A percentile compares a stretch with the other conserved stretches of the same genome.
Evolutionary conservation across 2,888 invertebrate species (phyloP).

Genomic region (Drosophila monieri): DNA sequence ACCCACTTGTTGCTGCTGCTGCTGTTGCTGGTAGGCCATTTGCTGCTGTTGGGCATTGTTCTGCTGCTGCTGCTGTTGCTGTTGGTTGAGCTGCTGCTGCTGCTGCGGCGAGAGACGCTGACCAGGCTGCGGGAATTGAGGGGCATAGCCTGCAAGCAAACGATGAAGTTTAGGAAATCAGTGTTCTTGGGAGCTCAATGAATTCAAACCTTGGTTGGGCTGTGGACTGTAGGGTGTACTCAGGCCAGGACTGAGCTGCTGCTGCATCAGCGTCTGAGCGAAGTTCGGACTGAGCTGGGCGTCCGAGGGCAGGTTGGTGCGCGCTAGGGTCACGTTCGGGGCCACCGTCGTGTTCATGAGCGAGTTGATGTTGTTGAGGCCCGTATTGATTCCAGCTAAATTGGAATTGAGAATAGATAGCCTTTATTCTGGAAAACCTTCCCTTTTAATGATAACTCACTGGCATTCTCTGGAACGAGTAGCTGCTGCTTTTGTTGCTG

Average conservation of each 20-base stretch:
- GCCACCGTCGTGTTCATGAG: conserved; percentile 92
- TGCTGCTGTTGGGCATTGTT: conserved; percentile 62
- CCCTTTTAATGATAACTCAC: conserved; percentile 47
- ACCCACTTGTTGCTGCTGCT: conserved; percentile 66
- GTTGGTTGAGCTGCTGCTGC: conserved; percentile 76
- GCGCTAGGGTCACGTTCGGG: conserved; percentile 94
- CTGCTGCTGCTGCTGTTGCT: conserved; percentile 61
- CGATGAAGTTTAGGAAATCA: conserved; percentile 8
- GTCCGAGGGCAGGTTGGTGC: conserved; percentile 86
- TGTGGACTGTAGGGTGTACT: conserved; percentile 84
- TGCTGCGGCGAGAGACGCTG: conserved; percentile 83
- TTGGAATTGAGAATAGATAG: neutral
- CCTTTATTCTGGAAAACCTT: neutral
- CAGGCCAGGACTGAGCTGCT: conserved; percentile 83
- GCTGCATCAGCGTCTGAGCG: conserved; percentile 84
- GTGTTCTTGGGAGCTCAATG: conserved; percentile 26
- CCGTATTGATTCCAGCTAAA: conserved; percentile 81
- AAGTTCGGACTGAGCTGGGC: conserved; percentile 88
- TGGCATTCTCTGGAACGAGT: conserved; percentile 91
- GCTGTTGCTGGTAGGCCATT: conserved; percentile 62
- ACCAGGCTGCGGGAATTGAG: conserved; percentile 81
- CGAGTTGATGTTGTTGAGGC: conserved; percentile 89
- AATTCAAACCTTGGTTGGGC: conserved; percentile 78
- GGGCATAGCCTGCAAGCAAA: conserved; percentile 72
- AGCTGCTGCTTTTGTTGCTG: conserved; percentile 92